A percentile compares a stretch with the other conserved stretches of the same genome.
phyloP scores from a whole-genome alignment of 2,113 vertebrate genomes.

The Haliaeetus leucogaster region DNA sequence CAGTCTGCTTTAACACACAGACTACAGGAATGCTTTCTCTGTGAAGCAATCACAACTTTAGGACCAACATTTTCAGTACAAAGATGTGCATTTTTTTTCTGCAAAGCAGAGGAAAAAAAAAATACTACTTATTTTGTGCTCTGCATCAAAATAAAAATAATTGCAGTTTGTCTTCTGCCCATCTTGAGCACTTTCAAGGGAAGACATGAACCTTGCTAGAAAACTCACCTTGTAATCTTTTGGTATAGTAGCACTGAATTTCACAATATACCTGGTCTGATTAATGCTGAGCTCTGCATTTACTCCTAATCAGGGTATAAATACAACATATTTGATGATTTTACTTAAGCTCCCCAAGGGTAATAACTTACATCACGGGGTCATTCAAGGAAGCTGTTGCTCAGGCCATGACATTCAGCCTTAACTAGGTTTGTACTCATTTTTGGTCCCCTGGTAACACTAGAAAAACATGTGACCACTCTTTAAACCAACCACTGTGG shows the following conservation, averaged over 20 bases:
- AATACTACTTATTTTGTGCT: not conserved
- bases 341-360: not conserved
- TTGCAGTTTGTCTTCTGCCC: not conserved
- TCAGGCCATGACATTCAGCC: not conserved
- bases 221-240: not conserved
- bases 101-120: not conserved
- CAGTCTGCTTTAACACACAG: not conserved
- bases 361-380: not conserved
- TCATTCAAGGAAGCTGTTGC: not conserved
- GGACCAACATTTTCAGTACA: not conserved
- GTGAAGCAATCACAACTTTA: not conserved
- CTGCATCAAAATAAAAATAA: not conserved
- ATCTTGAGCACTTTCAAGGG: not conserved
- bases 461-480: not conserved
- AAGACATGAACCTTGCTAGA: not conserved
- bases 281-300: not conserved
- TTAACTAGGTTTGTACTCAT: not conserved
- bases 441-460: not conserved
- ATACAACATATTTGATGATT: not conserved
- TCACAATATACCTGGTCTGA: not conserved
- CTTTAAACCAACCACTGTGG: not conserved
- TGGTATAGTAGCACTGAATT: not conserved
- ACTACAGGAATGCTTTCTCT: not conserved
- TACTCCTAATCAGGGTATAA: not conserved
- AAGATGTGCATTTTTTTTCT: not conserved